phyloP scores from a whole-genome alignment of 2,797 vertebrate species.

The Tenualosa ilisha region DNA sequence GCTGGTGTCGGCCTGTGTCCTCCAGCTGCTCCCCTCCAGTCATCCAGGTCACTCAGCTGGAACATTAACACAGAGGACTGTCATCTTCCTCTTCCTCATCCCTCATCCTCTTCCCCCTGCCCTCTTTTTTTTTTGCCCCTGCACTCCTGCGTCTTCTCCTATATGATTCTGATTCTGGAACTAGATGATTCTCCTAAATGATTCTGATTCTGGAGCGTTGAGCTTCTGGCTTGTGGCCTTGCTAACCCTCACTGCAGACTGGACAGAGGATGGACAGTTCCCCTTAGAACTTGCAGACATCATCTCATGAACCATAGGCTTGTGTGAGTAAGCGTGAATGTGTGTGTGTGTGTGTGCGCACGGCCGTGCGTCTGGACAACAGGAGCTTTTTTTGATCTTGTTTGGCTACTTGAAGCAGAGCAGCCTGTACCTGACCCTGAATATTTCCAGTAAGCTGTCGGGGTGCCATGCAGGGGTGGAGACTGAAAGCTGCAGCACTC shows the following conservation, averaged over 20 bases:
- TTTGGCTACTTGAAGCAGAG: not conserved
- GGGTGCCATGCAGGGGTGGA: not conserved
- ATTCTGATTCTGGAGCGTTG: not conserved
- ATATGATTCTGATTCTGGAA: not conserved
- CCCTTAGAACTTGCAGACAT: not conserved
- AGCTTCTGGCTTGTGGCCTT: not conserved
- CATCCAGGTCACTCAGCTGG: slow-evolving; percentile 69
- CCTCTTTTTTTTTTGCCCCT: not conserved
- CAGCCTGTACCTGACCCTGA: not conserved
- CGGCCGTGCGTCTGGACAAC: not conserved
- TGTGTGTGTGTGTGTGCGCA: too few species aligned
- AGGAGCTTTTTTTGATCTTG: not conserved
- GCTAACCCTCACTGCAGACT: not conserved
- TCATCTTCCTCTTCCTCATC: not conserved
- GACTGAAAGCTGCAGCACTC: not conserved
- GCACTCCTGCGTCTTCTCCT: not conserved
- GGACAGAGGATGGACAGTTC: not conserved
- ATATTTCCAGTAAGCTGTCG: not conserved
- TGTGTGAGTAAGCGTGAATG: too few species aligned
- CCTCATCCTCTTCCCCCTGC: not conserved
- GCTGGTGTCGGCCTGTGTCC: slow-evolving; percentile 72
- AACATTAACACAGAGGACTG: slow-evolving; percentile 37
- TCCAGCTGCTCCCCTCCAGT: slow-evolving; percentile 67
- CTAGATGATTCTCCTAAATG: too few species aligned
- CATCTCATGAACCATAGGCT: not conserved